Base-by-base conservation (phyloP, 2,888 invertebrate genomes). In the Muschampia plurimacula region DNA sequence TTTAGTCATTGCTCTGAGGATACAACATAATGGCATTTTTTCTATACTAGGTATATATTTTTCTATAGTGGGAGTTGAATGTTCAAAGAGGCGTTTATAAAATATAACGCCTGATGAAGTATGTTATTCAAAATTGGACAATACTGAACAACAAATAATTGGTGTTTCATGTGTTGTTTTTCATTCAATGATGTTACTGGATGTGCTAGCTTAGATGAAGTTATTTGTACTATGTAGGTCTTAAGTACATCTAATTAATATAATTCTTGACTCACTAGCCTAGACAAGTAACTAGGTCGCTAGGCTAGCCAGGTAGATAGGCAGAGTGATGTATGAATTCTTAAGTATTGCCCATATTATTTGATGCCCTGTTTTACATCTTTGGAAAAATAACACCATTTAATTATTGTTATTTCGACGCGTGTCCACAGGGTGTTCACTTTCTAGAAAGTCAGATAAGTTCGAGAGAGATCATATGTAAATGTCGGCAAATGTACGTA, bases 211-310 rank as follows among this genome's bases (percentile, higher is more conserved):
- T 49, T n/a, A 49, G 49, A 41, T 8, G 41, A 49, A 49, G 49
- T n/a, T 49, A 13, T 49, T 49, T 49, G 13, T 49, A 49, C n/a
- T 49, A 49, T 1, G 5, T 49, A 49, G n/a, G n/a, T 49, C 13
- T n/a, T 49, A 49, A 49, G n/a, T 65, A 52, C n/a, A 9, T 52
- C 49, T 63, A 44, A 44, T n/a, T 63, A 44, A 63, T 64, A 7
- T 69, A 32, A 32, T 32, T 32, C 32, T 32, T 32, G 32, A 32
- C 32, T 32, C 32, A 32, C 2, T 32, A 63, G 63, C 63, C 69
- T 63, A 39, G 63, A 55, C 15, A 22, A 22, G 69, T 52, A 69
- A 62, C 55, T 69, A 69, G 69, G 52, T 69, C 55, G 69, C 69
- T 63, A 69, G 69, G 12, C 68, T 60, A 68, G 68, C 60, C 15